phyloP scores from a whole-genome alignment of 2,797 vertebrate species.

The Hybognathus amarus region DNA sequence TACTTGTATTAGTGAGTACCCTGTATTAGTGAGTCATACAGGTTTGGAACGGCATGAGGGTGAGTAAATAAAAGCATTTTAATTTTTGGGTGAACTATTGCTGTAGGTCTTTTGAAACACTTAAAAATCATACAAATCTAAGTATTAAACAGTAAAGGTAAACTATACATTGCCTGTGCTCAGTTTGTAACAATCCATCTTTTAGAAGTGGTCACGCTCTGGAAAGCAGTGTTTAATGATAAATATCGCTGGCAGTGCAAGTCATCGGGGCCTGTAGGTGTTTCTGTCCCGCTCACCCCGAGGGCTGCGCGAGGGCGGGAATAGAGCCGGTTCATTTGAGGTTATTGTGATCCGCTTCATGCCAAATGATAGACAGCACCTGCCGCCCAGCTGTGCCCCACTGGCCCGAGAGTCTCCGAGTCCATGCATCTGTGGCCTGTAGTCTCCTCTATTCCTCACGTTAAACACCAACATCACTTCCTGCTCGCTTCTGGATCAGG shows the following conservation, averaged over 20 bases:
- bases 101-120: background rate
- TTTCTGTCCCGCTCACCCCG: constrained; percentile 30
- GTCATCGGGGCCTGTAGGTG: constrained; percentile 38
- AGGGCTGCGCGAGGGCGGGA: constrained; percentile 22
- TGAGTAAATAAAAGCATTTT: background rate
- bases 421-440: constrained; percentile 26
- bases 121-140: background rate
- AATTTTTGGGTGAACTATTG: background rate
- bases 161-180: background rate
- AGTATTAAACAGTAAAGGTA: background rate
- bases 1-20: too few species aligned
- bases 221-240: constrained; percentile 36
- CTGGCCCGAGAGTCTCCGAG: constrained; percentile 73
- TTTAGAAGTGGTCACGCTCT: constrained; percentile 14
- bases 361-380: constrained; percentile 66
- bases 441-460: constrained; percentile 16
- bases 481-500: constrained; percentile 4
- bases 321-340: constrained; percentile 40
- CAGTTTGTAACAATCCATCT: background rate
- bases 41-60: background rate
- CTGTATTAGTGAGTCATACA: too few species aligned
- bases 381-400: constrained; percentile 79
- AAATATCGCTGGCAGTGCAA: constrained; percentile 11
- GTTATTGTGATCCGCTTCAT: constrained; percentile 23
- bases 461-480: constrained; percentile 6